Base-by-base conservation (phyloP, 2,797 vertebrate species). In the Heliangelus exortis region DNA sequence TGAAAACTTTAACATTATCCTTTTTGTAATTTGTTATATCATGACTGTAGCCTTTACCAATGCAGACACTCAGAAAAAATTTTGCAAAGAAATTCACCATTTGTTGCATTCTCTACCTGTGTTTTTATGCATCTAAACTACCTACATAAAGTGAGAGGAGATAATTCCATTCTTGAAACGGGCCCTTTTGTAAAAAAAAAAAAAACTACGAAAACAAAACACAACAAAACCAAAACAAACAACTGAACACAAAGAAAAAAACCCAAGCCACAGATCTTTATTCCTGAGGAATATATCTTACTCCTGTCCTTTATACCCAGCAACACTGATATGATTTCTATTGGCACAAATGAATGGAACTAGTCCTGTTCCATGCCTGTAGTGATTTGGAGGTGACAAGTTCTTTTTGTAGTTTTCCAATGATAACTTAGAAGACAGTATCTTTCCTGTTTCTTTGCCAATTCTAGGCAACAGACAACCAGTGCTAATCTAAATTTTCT, bases 31-130 rank as follows among this genome's bases (percentile, higher is more conserved):
- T 67, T 76, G 13, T 74, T 58, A 21, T 29, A 65, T 26, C 47
- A 41, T 1, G 11, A 74, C 66, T 66, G 87, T 31, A 86, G 25
- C 17, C 25, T 91, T 92, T 57, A 72, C 67, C 81, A 77, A n/a
- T 10, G 15, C 29, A 59, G 18, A 51, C 25, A 57, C 47, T 76
- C 50, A 62, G 11, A 36, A 1, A 47, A 39, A 12, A 28, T 82
- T 77, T 84, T 62, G 31, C 68, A 63, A 77, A 94, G 90, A 92
- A 97, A 94, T 92, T 94, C 89, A 95, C 78, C 90, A 85, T 88
- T 79, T 87, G 71, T 91, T 96, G 89, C 81, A 88, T 91, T 82
- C 69, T 96, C 54, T 79, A 79, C 48, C 28, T 67, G n/a, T 13
- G 10, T 58, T 34, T 67, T 41, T 1, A 54, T 59, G 47, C 34